Evolutionary conservation across 2,113 vertebrate species (phyloP), one percentile per base, ranked within the genome.

Genomic region (Pteronura brasiliensis): DNA sequence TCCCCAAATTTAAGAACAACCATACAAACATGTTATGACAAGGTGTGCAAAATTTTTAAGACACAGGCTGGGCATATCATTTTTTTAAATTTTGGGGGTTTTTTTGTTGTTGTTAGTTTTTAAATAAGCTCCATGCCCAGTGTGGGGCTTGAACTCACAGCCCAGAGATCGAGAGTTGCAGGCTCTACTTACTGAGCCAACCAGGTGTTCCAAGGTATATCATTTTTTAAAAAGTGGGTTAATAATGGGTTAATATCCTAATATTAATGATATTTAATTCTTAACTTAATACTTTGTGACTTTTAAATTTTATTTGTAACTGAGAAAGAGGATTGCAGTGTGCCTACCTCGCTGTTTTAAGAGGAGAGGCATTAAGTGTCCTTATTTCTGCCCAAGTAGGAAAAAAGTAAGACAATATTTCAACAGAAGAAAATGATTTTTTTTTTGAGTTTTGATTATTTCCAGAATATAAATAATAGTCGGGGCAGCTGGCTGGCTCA

Each of bases 271-370:
- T 23, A 57, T 23, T 52, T 90, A 93, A 61, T 61, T 94, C 67
- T 97, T 86, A 93, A 17, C 21, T 7, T 23, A 55, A 71, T 63
- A 71, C 13, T 25, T 67, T 97, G 93, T 84, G 92, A 93, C 65
- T 97, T 98, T 93, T 95, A 93, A 81, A 93, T 85, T 95, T 85
- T 95, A 74, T 84, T 92, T 98, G 52, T 97, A 97, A 97, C 98
- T 98, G 97, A 96, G 59, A 49, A 83, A 84, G 94, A 88, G 81
- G 89, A 17, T 42, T 95, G 96, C 87, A 20, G 6, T 23, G 4
- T 0, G 6, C 52, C 34, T n/a, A 8, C 31, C 23, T 31, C 0
- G 34, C 29, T 79, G 7, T 25, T 4, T 57, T 39, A 34, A 84
- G n/a, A 90, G 39, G 7, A 14, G 39, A 27, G 39, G 34, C 69